Base-by-base conservation (phyloP, 2,888 invertebrate genomes). In the Melinopterus prodromus region DNA sequence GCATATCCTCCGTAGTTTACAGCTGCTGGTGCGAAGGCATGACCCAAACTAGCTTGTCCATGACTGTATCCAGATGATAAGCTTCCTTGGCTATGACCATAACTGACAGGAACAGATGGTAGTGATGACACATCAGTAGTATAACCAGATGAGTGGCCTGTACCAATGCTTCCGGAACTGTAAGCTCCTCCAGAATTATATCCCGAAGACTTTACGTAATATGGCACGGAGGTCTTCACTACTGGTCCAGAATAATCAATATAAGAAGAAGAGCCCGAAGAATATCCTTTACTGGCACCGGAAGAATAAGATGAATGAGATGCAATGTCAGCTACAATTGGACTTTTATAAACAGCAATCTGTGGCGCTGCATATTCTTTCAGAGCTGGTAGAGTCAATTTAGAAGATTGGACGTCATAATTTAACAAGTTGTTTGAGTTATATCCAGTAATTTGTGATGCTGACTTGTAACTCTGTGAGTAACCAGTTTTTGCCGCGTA, bases 401-500 rank as follows among this genome's bases (percentile, higher is more conserved):
- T 78, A 74, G 70, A 71, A 76, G 9, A 76, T 15, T 12, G 15
- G n/a, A 38, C 38, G 9, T 37, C 15, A 14, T 36, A 77, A 16
- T 37, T 53, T 37, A 36, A 14, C 38, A n/a, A 78, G 26, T 36
- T 38, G 71, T 14, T 75, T 78, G 69, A 70, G 76, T 26, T 72
- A 53, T 53, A 53, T 53, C 53, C 53, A 9, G 53, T 3, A 53
- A 7, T 53, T 4, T 53, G 53, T 53, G 53, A 53, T 53, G 53
- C 53, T 4, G 53, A 53, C 12, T 12, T 53, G 53, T 53, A 53
- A 53, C 53, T 53, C 12, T 53, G 53, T 53, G 53, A 53, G 70
- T 78, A 16, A 53, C 35, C 35, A 77, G 80, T 71, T 71, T 71
- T 74, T 36, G n/a, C 74, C 6, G 36, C 35, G 71, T 82, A 82